Conservation (phyloP, 2,888 invertebrate genomes). For the Syrphus vitripennis region DNA sequence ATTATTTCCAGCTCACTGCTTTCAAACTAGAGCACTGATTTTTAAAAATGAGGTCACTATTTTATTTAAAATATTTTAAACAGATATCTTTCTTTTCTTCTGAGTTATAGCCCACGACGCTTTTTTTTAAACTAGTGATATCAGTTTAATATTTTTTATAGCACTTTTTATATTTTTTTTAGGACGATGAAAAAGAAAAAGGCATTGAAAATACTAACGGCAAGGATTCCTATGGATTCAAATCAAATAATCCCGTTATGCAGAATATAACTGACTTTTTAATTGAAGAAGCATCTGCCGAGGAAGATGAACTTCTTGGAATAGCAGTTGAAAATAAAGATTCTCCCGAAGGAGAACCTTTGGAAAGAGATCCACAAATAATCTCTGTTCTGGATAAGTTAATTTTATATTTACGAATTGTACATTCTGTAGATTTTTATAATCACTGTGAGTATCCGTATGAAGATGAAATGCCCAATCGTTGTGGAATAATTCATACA, state of each 20-base stretch:
- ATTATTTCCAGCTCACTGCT: too few relatives aligned
- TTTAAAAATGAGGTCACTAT: too few relatives aligned
- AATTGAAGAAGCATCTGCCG: constrained; percentile 98
- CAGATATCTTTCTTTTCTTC: too few relatives aligned
- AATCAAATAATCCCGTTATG: constrained; percentile 94
- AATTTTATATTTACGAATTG: constrained; percentile 95
- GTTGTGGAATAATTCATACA: constrained; percentile 99
- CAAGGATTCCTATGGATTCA: constrained; percentile 84
- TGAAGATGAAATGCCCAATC: constrained; percentile 99
- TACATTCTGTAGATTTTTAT: constrained; percentile 99
- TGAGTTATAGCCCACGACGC: too few relatives aligned
- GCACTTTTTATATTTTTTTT: background rate
- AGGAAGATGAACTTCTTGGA: constrained; percentile 96
- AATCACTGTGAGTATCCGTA: constrained; percentile 99
- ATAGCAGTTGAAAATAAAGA: constrained; percentile 82
- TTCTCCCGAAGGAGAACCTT: constrained; percentile 81
- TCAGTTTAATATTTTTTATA: background rate
- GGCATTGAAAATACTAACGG: constrained; percentile 48
- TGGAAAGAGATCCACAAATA: constrained; percentile 88
- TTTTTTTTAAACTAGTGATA: background rate
- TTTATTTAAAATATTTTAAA: too few relatives aligned
- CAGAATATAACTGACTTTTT: constrained; percentile 98
- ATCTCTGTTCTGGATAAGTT: constrained; percentile 89
- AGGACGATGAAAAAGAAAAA: constrained; percentile 43
- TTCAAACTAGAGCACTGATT: too few relatives aligned